Evolutionary conservation across 2,113 vertebrate species (phyloP).

Genomic region (Pomatostomus ruficeps): DNA sequence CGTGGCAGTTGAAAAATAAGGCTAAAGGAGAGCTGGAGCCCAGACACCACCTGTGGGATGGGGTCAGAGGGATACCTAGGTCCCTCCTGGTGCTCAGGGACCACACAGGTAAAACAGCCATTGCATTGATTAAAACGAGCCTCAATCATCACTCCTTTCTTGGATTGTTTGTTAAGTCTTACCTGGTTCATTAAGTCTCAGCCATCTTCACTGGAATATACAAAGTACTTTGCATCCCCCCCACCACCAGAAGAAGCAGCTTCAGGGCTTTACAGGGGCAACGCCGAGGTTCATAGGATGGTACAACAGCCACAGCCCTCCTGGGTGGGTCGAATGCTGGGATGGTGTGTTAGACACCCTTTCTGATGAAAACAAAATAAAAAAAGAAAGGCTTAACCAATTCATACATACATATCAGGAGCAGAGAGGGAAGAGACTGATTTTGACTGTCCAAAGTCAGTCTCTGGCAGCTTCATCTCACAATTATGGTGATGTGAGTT

Average conservation of each 20-base stretch:
- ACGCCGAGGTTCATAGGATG: not conserved
- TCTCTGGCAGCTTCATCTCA: not conserved
- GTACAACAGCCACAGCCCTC: not conserved
- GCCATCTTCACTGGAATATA: not conserved
- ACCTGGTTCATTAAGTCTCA: not conserved
- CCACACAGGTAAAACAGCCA: not conserved
- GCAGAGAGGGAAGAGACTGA: not conserved
- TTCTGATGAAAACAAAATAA: not conserved
- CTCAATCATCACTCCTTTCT: not conserved
- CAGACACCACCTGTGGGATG: rapidly evolving
- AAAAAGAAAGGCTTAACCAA: not conserved
- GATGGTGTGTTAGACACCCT: not conserved
- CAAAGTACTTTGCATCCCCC: not conserved
- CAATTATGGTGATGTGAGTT: not conserved
- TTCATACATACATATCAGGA: not conserved
- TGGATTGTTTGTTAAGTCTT: not conserved
- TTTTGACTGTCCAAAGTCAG: not conserved
- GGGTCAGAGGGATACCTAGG: not conserved
- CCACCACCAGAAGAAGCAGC: rapidly evolving
- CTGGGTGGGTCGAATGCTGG: rapidly evolving
- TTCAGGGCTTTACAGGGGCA: not conserved
- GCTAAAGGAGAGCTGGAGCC: not conserved
- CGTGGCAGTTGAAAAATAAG: not conserved
- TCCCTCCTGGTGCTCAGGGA: not conserved
- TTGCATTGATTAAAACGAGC: rapidly evolving